Evolutionary conservation across 2,113 vertebrate genomes (phyloP).

Genomic region (Reinhardtius hippoglossoides): DNA sequence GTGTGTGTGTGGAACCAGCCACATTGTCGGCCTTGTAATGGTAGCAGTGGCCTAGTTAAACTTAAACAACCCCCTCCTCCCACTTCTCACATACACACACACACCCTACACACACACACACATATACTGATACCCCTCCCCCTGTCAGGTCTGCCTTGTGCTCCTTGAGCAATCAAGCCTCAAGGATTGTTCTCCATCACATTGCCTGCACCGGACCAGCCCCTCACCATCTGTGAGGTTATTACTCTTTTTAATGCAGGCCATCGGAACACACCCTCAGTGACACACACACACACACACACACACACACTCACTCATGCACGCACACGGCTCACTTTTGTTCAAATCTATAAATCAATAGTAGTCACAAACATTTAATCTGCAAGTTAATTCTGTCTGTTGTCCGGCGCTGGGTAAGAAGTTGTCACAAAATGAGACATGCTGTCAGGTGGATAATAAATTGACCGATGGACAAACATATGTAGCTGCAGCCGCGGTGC

Average conservation of each 20-base stretch:
- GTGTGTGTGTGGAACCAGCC: conserved; percentile 65
- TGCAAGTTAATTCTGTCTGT: conserved; percentile 65
- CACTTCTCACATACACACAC: conserved; percentile 29
- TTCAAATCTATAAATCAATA: conserved; percentile 79
- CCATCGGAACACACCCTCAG: conserved; percentile 66
- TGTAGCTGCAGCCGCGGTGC: neutral
- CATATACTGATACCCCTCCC: conserved; percentile 62
- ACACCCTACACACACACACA: conserved; percentile 28
- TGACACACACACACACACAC: conserved; percentile 16
- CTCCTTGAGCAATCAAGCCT: conserved; percentile 83
- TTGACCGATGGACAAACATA: conserved; percentile 8
- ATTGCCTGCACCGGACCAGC: conserved; percentile 73
- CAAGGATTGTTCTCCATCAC: conserved; percentile 81
- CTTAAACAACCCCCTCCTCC: conserved; percentile 77
- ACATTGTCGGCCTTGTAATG: conserved; percentile 76
- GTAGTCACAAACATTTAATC: conserved; percentile 74
- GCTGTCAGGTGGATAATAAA: conserved; percentile 31
- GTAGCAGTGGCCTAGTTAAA: conserved; percentile 79
- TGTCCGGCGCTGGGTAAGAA: conserved; percentile 29
- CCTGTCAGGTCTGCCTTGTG: conserved; percentile 80
- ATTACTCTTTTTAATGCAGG: conserved; percentile 77
- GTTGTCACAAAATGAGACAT: conserved; percentile 39
- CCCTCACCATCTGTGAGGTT: conserved; percentile 83
- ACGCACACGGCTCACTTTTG: conserved; percentile 52
- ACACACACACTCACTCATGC: conserved; percentile 41